Evolutionary conservation across 1,140 invertebrate species (phyloP).

Genomic region (Melitaea cinxia): DNA sequence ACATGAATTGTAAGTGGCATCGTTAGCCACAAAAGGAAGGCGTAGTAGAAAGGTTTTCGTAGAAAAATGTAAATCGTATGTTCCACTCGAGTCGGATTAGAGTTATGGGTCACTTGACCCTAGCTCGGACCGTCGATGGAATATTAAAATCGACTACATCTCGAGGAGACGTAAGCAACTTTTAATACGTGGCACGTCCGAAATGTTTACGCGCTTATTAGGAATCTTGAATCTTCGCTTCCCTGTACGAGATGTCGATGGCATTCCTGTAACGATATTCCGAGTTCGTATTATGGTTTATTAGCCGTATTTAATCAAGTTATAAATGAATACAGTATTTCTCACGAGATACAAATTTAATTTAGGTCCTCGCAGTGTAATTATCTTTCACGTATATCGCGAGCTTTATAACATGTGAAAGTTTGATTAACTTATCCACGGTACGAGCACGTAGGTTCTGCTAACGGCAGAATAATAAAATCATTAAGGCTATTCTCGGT

Average conservation of each 20-base stretch:
- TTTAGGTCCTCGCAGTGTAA: background rate
- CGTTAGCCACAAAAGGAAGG: conserved; percentile 55
- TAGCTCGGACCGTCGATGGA: conserved; percentile 50
- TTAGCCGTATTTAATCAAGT: background rate
- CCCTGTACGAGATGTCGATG: conserved; percentile 16
- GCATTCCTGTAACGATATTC: background rate
- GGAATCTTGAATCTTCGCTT: conserved; percentile 16
- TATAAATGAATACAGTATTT: background rate
- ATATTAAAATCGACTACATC: conserved; percentile 61
- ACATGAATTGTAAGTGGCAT: conserved; percentile 64
- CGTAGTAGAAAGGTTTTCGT: conserved; percentile 60
- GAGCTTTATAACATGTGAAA: background rate
- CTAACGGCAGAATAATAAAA: conserved; percentile 6
- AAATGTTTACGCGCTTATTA: conserved; percentile 35
- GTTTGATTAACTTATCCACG: background rate
- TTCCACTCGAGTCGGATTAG: conserved; percentile 51
- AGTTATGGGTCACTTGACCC: conserved; percentile 73
- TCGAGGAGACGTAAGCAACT: conserved; percentile 43
- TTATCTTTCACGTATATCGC: background rate
- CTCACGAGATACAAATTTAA: background rate
- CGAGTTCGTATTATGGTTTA: background rate
- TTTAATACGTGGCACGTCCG: conserved; percentile 46
- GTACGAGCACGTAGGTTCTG: background rate
- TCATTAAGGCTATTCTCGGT: conserved; percentile 2
- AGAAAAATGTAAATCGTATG: conserved; percentile 69